Conservation (phyloP, 2,797 vertebrate genomes). For the Arremon brunneinucha region DNA sequence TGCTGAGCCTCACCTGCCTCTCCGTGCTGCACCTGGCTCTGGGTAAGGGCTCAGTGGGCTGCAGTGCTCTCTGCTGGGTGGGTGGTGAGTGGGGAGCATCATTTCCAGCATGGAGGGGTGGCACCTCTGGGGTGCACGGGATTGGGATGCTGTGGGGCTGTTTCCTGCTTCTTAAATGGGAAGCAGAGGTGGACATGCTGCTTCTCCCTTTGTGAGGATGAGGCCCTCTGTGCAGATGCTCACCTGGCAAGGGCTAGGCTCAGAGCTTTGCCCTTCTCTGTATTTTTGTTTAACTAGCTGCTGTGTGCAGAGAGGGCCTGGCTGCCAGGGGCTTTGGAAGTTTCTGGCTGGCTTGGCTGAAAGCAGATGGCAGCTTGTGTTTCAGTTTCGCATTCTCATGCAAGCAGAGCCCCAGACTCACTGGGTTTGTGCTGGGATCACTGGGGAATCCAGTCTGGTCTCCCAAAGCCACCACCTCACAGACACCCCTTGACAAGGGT, state of each 20-base stretch:
- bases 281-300: not conserved
- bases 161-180: not conserved
- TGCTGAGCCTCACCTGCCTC: slow-evolving; percentile 11
- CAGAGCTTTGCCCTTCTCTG: not conserved
- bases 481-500: not conserved
- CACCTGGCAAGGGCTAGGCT: not conserved
- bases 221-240: not conserved
- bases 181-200: not conserved
- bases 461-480: accelerated
- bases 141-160: not conserved
- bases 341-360: not conserved
- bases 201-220: not conserved
- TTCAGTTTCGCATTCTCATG: accelerated
- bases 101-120: not conserved
- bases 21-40: not conserved
- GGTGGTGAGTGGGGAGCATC: accelerated
- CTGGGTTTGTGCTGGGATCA: not conserved
- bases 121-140: not conserved
- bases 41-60: slow-evolving; percentile 22
- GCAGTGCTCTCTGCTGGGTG: accelerated
- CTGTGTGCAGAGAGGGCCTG: not conserved
- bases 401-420: not conserved
- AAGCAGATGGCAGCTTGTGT: accelerated
- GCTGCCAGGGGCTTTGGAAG: not conserved
- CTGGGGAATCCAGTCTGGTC: not conserved